Evolutionary conservation across 2,113 vertebrate species (phyloP).

Genomic region (Pteruthius melanotis): DNA sequence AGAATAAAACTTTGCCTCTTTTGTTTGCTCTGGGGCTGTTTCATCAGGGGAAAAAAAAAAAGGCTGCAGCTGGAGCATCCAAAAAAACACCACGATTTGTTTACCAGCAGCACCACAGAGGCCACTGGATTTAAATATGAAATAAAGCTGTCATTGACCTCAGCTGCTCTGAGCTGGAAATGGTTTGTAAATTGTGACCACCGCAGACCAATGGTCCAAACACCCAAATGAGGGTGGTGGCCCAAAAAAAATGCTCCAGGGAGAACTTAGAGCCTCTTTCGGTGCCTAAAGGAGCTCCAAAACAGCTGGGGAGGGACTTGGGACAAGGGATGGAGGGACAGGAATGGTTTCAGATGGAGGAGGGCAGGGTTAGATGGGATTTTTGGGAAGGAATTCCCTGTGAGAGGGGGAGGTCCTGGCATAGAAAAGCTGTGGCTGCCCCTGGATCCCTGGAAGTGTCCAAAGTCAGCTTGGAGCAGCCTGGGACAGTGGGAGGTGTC

Average conservation of each 20-base stretch:
- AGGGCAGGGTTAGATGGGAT: background rate
- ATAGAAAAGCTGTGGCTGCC: background rate
- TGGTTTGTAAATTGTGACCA: background rate
- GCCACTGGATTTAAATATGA: constrained; percentile 40
- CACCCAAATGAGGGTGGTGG: background rate
- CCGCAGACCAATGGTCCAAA: background rate
- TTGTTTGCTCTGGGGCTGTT: background rate
- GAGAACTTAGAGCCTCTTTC: fast-evolving
- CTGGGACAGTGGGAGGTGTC: background rate
- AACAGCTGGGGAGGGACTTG: background rate
- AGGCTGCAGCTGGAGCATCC: background rate
- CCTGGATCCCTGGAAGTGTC: background rate
- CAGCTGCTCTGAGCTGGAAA: background rate
- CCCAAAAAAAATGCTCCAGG: background rate
- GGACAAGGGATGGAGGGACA: background rate
- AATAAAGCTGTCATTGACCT: background rate
- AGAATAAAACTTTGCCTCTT: background rate
- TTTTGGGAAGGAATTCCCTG: background rate
- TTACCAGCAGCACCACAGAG: constrained; percentile 12
- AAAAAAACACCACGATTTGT: background rate
- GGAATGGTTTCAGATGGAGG: background rate
- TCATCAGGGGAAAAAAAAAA: background rate
- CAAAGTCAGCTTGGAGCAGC: background rate
- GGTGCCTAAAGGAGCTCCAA: background rate
- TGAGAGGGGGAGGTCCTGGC: background rate